These are phyloP conservation scores for Eucidaris tribuloides DNA, from an alignment of 35 echinoderm and acorn worm species.

Conservation along the genomic window DNA sequence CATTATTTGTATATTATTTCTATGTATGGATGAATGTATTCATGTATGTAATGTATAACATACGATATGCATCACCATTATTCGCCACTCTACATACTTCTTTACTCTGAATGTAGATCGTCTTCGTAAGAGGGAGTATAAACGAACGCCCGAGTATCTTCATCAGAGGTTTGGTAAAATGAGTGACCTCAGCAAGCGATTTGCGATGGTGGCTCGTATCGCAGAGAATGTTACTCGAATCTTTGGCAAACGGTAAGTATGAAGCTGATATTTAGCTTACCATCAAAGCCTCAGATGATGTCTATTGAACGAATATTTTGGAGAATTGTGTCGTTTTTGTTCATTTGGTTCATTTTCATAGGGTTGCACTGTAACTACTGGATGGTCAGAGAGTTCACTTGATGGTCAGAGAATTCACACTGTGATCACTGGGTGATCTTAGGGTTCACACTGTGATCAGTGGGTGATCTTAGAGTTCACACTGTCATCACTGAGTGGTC, in stretches of 20 bases:
- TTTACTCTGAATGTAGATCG: too few relatives aligned
- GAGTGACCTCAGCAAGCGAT: neutral
- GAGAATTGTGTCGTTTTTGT: neutral
- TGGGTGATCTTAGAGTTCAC: too few relatives aligned
- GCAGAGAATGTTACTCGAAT: slow-evolving; percentile 31
- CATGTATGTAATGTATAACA: too few relatives aligned
- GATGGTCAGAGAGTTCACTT: too few relatives aligned
- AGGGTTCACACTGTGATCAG: too few relatives aligned
- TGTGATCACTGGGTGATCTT: neutral
- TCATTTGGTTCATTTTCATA: neutral
- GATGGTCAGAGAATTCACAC: neutral
- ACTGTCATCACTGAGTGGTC: too few relatives aligned
- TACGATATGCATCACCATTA: too few relatives aligned
- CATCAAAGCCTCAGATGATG: neutral
- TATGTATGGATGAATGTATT: too few relatives aligned
- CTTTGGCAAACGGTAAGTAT: neutral
- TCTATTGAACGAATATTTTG: neutral
- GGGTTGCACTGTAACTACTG: neutral
- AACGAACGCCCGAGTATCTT: slow-evolving; percentile 30
- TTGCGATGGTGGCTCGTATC: slow-evolving; percentile 31
- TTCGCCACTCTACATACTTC: too few relatives aligned
- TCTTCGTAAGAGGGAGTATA: too few relatives aligned
- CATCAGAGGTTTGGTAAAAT: slow-evolving; percentile 22
- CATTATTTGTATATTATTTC: too few relatives aligned
- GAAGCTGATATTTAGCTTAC: neutral